phyloP scores from a whole-genome alignment of 1,140 invertebrate species.

The Drosophila navojoa region DNA sequence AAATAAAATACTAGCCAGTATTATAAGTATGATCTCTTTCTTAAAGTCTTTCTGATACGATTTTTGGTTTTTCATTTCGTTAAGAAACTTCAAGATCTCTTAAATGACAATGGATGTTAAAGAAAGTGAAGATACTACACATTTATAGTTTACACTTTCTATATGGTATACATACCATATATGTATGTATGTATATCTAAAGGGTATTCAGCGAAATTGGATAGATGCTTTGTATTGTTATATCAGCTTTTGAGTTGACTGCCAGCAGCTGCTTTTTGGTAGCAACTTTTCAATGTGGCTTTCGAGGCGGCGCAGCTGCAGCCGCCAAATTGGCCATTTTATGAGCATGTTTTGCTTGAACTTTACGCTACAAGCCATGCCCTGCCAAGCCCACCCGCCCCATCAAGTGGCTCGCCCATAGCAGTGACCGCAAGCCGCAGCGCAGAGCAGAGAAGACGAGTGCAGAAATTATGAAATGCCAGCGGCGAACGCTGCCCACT shows the following conservation, averaged over 20 bases:
- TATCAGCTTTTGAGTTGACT: slow-evolving; percentile 29
- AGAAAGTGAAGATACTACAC: neutral
- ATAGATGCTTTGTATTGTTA: slow-evolving; percentile 8
- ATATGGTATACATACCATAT: neutral
- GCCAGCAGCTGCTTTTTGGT: slow-evolving; percentile 62
- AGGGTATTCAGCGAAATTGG: slow-evolving; percentile 4
- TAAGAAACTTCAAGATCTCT: too few species aligned
- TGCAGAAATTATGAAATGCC: slow-evolving; percentile 69
- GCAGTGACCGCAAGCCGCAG: slow-evolving; percentile 54
- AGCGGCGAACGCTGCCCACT: slow-evolving; percentile 54
- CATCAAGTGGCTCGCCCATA: neutral
- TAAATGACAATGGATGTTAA: too few species aligned
- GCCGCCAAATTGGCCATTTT: slow-evolving; percentile 65
- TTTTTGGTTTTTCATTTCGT: too few species aligned
- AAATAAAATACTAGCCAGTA: too few species aligned
- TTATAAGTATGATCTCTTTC: too few species aligned
- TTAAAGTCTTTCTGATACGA: too few species aligned
- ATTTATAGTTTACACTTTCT: too few species aligned
- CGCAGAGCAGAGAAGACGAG: slow-evolving; percentile 28
- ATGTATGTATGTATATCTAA: too few species aligned
- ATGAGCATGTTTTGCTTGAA: slow-evolving; percentile 57
- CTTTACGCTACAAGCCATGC: slow-evolving; percentile 9
- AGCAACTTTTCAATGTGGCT: slow-evolving; percentile 65
- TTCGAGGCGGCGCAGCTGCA: slow-evolving; percentile 61
- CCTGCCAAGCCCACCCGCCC: neutral